Conservation (phyloP, 2,888 invertebrate species). For the Lepeophtheirus nordmannii region DNA sequence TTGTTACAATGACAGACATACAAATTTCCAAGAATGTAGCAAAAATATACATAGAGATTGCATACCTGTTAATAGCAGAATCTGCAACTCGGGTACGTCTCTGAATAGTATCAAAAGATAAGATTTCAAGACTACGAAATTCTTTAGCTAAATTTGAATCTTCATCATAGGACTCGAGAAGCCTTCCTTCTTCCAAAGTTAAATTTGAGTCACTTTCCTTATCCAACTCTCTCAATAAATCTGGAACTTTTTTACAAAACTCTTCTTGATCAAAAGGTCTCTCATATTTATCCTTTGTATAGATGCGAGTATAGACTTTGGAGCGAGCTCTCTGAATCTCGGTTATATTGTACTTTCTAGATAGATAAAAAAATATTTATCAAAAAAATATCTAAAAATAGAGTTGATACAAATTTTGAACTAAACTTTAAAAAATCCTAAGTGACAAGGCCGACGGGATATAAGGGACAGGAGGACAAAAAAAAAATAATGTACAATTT, state of each 20-base stretch:
- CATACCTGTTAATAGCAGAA: not conserved
- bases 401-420: no score
- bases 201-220: not conserved
- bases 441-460: no score
- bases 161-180: not conserved
- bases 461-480: no score
- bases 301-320: conserved; percentile 6
- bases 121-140: conserved; percentile 4
- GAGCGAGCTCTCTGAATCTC: conserved; percentile 11
- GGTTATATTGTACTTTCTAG: not conserved
- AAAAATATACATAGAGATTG: no score
- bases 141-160: not conserved
- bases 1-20: no score
- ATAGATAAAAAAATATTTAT: no score
- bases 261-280: conserved; percentile 4
- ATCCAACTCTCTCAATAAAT: not conserved
- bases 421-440: no score
- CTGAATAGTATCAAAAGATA: conserved; percentile 14
- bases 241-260: not conserved
- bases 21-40: no score
- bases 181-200: not conserved
- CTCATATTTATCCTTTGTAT: conserved; percentile 4
- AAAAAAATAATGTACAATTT: no score
- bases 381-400: no score
- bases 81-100: not conserved